Evolutionary conservation across 2,113 vertebrate species (phyloP), one percentile per base, ranked within the genome.

Genomic region (Chrysemys picta): DNA sequence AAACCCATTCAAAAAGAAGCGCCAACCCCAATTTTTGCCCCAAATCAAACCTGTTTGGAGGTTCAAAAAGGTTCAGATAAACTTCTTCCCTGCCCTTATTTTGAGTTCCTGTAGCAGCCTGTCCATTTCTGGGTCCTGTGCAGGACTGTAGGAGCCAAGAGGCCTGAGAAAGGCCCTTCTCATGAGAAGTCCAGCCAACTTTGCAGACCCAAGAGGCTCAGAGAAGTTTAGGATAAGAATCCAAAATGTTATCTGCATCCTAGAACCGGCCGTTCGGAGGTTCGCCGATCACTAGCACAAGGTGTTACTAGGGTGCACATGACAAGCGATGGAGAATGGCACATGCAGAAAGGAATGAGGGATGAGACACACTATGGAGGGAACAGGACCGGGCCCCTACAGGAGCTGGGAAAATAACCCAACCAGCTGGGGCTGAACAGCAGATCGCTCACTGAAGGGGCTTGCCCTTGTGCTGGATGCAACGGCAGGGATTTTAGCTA

Each of bases 251-350:
- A n/a, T 47, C 56, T 0, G 0, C 1, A 2, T 12, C 69, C 27
- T 81, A 10, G 69, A 94, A 89, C 75, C 1, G 1, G 31, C 50
- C 0, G 45, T 89, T 50, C 76, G n/a, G 1, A 1, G 83, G 93
- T 96, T 97, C 97, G 93, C 94, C 93, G 82, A 96, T 97, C 96
- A 95, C 94, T 97, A 95, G 95, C 94, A 87, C 0, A 4, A 91
- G 81, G 80, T n/a, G 56, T 57, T 29, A n/a, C 56, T 79, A 31
- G 80, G 57, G 53, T 3, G 6, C 92, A 1, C 4, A 89, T 88
- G 65, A 82, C 82, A 10, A 10, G 4, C 16, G 38, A 75, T 69
- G 47, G 52, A 89, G 7, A 85, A 45, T 96, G 96, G 96, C 91
- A 90, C 96, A 98, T 98, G 97, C 97, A 97, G 93, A 5, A 57